These are phyloP conservation scores for Phenganax marumi DNA, from an alignment of 92 coral and sea anemone species.

Conservation along the genomic window DNA sequence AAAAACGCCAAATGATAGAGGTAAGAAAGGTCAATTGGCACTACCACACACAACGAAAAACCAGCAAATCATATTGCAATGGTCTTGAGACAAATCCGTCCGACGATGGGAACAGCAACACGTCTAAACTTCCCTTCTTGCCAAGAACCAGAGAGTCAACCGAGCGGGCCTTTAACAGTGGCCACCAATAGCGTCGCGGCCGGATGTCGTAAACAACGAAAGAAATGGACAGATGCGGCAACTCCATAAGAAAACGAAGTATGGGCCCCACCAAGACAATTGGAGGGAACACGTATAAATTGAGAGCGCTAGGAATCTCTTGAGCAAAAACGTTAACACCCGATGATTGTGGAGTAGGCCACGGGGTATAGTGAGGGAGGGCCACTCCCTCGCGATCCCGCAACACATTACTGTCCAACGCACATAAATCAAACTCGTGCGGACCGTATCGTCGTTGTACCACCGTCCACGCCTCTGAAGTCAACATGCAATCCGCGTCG, in stretches of 20 bases:
- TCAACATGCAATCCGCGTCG: constrained; percentile 48
- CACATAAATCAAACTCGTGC: constrained; percentile 55
- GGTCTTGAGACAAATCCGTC: constrained; percentile 31
- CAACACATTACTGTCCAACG: constrained; percentile 59
- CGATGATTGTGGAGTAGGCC: constrained; percentile 44
- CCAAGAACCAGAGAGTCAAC: constrained; percentile 30
- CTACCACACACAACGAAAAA: constrained; percentile 56
- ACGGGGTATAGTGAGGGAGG: constrained; percentile 50
- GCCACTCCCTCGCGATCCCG: constrained; percentile 22
- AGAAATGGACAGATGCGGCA: constrained; percentile 3
- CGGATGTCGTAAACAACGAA: constrained; percentile 31
- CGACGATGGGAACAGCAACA: constrained; percentile 43
- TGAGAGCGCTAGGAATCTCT: constrained; percentile 38
- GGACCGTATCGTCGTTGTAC: constrained; percentile 49
- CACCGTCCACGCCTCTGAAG: constrained; percentile 38
- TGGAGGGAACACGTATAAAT: constrained; percentile 54
- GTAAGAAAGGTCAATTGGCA: background rate
- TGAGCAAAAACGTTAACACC: constrained; percentile 54
- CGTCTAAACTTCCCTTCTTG: constrained; percentile 13
- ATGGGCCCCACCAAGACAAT: constrained; percentile 49
- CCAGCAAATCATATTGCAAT: constrained; percentile 66
- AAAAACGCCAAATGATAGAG: too few species aligned
- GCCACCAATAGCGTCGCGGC: constrained; percentile 51
- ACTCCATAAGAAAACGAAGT: constrained; percentile 43
- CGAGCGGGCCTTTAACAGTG: constrained; percentile 24